Percentiles rank a stretch among this genome's conserved stretches.
These are phyloP conservation scores for Lycodopsis pacificus DNA, from an alignment of 2,797 vertebrate species.

Conservation along the genomic window DNA sequence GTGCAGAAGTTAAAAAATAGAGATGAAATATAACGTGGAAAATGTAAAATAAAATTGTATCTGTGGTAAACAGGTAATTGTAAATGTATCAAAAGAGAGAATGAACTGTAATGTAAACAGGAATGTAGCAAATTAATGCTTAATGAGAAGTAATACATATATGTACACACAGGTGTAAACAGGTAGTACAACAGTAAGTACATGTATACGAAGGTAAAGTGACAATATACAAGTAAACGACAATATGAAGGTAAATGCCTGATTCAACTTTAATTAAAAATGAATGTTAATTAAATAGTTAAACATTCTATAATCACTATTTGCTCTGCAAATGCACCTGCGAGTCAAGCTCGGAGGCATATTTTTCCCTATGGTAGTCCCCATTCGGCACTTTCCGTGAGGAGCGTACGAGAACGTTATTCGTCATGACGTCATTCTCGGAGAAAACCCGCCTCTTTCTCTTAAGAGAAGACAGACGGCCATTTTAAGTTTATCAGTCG, in stretches of 20 bases:
- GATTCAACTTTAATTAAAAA: neutral
- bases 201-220: neutral
- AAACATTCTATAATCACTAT: neutral
- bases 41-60: neutral
- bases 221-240: no score
- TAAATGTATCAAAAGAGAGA: neutral
- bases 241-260: neutral
- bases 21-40: neutral
- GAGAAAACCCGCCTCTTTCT: slow-evolving; percentile 66
- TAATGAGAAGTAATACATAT: neutral
- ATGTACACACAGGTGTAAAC: neutral
- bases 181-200: neutral
- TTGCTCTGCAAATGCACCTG: slow-evolving; percentile 27
- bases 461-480: slow-evolving; percentile 80
- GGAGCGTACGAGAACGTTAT: slow-evolving; percentile 26
- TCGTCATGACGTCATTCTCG: slow-evolving; percentile 52
- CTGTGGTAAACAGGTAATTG: neutral
- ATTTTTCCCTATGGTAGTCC: fast-evolving
- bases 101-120: neutral
- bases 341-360: slow-evolving; percentile 48
- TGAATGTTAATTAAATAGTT: neutral
- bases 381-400: slow-evolving; percentile 76
- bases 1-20: neutral
- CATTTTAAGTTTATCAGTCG: slow-evolving; percentile 88
- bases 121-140: neutral